Evolutionary conservation across 2,888 invertebrate genomes (phyloP).

Genomic region (Catocala fraxini): DNA sequence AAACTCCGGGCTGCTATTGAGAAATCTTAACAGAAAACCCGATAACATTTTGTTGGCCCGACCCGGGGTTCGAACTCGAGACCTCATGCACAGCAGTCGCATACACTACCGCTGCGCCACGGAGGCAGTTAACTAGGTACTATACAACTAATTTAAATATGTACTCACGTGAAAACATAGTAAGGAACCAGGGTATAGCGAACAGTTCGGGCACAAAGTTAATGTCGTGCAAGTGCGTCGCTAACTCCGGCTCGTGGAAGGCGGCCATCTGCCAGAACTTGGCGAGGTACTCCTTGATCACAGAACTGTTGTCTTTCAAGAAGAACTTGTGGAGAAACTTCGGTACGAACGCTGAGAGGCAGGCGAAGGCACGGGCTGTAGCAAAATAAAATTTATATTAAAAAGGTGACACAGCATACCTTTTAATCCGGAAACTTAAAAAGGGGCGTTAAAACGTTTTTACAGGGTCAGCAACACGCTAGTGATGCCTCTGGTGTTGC

Average conservation of each 20-base stretch:
- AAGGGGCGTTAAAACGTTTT: no score
- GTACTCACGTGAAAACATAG: conserved; percentile 98
- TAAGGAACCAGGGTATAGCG: conserved; percentile 99
- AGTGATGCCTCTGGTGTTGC: no score
- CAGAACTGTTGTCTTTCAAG: conserved; percentile 97
- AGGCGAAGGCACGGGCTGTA: conserved; percentile 97
- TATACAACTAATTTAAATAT: no score
- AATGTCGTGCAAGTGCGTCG: conserved; percentile 96
- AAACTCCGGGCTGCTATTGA: no score
- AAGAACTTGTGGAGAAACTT: conserved; percentile 99
- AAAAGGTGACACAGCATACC: background rate
- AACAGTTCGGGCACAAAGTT: conserved; percentile 99
- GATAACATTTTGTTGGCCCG: no score
- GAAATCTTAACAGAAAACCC: no score
- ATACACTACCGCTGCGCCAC: no score
- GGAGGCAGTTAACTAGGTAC: no score
- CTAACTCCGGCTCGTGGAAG: conserved; percentile 97
- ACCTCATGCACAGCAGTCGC: no score
- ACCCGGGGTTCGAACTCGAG: no score
- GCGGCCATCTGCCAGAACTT: conserved; percentile 99
- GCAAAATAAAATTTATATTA: conserved; percentile 16
- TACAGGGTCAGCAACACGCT: no score
- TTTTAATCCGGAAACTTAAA: no score
- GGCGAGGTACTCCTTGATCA: conserved; percentile 98
- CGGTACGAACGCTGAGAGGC: conserved; percentile 97